Base-by-base conservation (phyloP, 1,140 invertebrate genomes). In the Micrasema minimum region DNA sequence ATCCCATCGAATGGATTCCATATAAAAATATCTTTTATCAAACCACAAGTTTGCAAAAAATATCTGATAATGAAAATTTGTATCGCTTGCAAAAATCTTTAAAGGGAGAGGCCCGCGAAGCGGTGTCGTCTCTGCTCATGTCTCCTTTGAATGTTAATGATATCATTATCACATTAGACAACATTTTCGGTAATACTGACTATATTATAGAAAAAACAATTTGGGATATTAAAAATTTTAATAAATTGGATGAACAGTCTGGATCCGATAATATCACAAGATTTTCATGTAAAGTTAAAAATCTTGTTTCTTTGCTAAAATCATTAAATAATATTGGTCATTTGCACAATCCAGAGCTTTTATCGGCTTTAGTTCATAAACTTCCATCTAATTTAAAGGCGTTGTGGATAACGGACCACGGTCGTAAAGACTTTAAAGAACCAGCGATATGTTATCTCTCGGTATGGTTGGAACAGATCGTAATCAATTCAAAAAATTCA, bases 251-350 rank as follows among this genome's bases (percentile, higher is more conserved):
- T 14, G 43, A 5, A 46, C 11, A 46, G 0, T 6, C 14, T 1
- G 43, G 12, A 1, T 46, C 43, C 3, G 43, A 46, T 5, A 5
- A 5, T 1, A 16, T 46, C 1, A n/a, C 14, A 46, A 46, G 16
- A 46, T 46, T 46, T 46, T 46, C 43, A 46, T 46, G 43, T 14
- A 46, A n/a, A 46, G 43, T 46, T 16, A 46, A 14, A n/a, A 46
- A 46, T 46, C 14, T 43, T 2, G 41, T 43, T 11, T 3, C 41
- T 2, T 43, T 43, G 14, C 11, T 43, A 43, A 43, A 43, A 43
- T 43, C 43, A 16, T 46, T 46, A 14, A 5, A 46, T n/a, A 46
- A n/a, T 46, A 16, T 46, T 2, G 4, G 12, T 6, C 43, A 46
- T 16, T 46, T 43, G n/a, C 14, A 46, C 5, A 9, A 46, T 46